These are phyloP conservation scores for Terebella lapidaria DNA, from an alignment of 2,888 invertebrate genomes.

Conservation along the genomic window DNA sequence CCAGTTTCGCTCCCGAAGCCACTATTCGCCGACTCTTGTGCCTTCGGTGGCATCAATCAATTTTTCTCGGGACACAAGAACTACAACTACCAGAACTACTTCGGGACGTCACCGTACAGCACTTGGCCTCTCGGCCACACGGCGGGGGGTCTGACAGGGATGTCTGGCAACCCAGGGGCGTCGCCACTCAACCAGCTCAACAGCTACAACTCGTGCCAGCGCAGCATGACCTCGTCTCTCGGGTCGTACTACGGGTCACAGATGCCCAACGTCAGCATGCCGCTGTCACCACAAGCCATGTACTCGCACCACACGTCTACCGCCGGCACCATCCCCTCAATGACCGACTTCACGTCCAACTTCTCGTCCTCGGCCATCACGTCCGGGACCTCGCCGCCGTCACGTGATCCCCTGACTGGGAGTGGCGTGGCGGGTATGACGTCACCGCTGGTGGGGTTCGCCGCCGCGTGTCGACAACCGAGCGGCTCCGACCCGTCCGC, in stretches of 20 bases:
- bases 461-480: constrained; percentile 1
- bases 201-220: constrained; percentile 35
- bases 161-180: neutral
- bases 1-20: constrained; percentile 39
- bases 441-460: neutral
- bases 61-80: constrained; percentile 26
- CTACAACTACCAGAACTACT: constrained; percentile 19
- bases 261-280: constrained; percentile 5
- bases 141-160: constrained; percentile 25
- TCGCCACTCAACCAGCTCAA: constrained; percentile 28
- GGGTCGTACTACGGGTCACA: constrained; percentile 17
- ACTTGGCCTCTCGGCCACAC: constrained; percentile 18
- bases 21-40: constrained; percentile 38
- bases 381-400: neutral
- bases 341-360: constrained; percentile 34
- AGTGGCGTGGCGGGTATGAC: neutral
- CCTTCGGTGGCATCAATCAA: constrained; percentile 30
- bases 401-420: neutral
- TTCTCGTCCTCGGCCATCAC: constrained; percentile 16
- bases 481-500: neutral
- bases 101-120: constrained; percentile 18
- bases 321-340: neutral
- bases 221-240: constrained; percentile 26
- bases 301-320: constrained; percentile 1
- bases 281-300: constrained; percentile 26